phyloP scores from a whole-genome alignment of 64 coral and sea anemone genomes.

The Pocillopora damicornis region DNA sequence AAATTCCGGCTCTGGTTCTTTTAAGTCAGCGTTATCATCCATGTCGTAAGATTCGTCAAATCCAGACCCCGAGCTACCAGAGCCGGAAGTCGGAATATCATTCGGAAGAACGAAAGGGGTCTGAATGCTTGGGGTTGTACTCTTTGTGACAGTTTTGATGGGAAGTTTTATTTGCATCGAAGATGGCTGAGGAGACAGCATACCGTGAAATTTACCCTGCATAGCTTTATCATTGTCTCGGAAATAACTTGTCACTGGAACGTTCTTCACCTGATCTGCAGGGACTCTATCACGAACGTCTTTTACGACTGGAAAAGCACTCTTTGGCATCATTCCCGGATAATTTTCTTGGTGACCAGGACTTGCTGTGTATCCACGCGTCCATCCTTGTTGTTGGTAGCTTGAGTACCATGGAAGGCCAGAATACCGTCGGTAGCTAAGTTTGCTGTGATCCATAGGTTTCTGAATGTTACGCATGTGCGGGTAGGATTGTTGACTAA shows the following conservation, averaged over 20 bases:
- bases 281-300: not conserved
- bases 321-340: not conserved
- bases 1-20: not conserved
- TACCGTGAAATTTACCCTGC: not conserved
- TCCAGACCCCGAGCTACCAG: not conserved
- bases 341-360: constrained; percentile 6
- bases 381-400: not conserved
- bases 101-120: not conserved
- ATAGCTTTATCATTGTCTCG: not conserved
- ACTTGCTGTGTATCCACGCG: not conserved
- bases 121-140: not conserved
- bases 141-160: not conserved
- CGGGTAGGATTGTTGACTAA: not conserved
- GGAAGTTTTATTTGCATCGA: constrained; percentile 21
- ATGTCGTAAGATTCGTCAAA: not conserved
- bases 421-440: not conserved
- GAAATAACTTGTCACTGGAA: not conserved
- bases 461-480: not conserved
- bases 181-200: not conserved
- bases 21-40: not conserved
- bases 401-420: constrained; percentile 4
- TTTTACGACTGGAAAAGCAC: not conserved
- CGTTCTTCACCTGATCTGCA: not conserved
- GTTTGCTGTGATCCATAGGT: not conserved
- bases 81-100: not conserved